Evolutionary conservation across 2,888 invertebrate genomes (phyloP).

Genomic region (Eurois occulta): DNA sequence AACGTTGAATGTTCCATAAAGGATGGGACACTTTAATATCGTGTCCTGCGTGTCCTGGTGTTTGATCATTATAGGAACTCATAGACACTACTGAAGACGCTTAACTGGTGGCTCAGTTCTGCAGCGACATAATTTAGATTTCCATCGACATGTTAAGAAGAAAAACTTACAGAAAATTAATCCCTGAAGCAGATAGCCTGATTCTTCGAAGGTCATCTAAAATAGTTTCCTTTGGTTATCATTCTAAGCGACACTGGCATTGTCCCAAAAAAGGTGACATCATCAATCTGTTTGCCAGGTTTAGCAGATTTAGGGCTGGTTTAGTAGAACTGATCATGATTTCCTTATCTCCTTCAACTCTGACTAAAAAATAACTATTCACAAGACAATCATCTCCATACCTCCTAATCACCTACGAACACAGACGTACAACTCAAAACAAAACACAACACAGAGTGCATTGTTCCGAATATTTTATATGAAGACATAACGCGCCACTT

Average conservation of each 20-base stretch:
- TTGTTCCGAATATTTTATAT: conserved; percentile 63
- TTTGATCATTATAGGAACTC: too few relatives aligned
- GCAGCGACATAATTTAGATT: too few relatives aligned
- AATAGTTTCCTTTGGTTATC: not conserved
- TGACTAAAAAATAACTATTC: not conserved
- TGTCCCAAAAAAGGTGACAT: not conserved
- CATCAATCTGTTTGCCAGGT: not conserved
- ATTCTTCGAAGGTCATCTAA: not conserved
- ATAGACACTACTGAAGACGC: too few relatives aligned
- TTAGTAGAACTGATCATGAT: not conserved
- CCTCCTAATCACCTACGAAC: conserved; percentile 27
- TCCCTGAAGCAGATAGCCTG: not conserved
- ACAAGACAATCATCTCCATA: not conserved
- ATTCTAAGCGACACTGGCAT: not conserved
- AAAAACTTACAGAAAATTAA: not conserved
- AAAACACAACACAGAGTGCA: conserved; percentile 53
- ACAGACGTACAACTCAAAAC: conserved; percentile 36
- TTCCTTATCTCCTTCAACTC: not conserved
- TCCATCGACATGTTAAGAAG: too few relatives aligned
- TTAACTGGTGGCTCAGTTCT: too few relatives aligned
- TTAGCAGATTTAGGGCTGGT: not conserved
- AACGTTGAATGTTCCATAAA: too few relatives aligned
- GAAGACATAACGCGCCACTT: conserved; percentile 67
- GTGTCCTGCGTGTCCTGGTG: too few relatives aligned
- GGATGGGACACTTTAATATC: too few relatives aligned